phyloP scores from a whole-genome alignment of 2,797 vertebrate species.

The Falco peregrinus region DNA sequence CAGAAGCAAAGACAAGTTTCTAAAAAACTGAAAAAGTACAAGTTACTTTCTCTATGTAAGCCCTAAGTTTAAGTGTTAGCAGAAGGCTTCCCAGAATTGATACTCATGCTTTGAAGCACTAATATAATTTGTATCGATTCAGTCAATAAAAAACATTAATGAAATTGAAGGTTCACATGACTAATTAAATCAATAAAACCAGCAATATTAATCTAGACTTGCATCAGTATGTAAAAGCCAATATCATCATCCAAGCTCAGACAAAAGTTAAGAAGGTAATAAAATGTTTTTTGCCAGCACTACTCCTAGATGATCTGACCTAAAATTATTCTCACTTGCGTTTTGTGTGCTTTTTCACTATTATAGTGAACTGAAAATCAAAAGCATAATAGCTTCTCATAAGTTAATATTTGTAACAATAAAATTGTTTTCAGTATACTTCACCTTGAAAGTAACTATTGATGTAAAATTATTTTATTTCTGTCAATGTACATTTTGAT shows the following conservation, averaged over 20 bases:
- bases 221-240: slow-evolving; percentile 16
- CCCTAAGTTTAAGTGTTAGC: background rate
- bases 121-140: background rate
- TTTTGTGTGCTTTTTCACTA: background rate
- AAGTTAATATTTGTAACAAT: background rate
- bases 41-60: background rate
- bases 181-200: slow-evolving; percentile 51
- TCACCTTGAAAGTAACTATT: background rate
- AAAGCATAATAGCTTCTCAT: background rate
- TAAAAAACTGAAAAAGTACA: background rate
- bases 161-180: slow-evolving; percentile 14
- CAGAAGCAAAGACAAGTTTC: background rate
- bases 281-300: background rate
- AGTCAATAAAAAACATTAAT: slow-evolving; percentile 38
- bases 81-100: background rate
- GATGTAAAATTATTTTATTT: background rate
- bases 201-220: slow-evolving; percentile 30
- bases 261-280: background rate
- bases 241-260: background rate
- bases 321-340: background rate
- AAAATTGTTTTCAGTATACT: background rate
- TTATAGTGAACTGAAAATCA: background rate
- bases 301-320: background rate
- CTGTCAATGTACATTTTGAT: background rate
- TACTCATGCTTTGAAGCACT: slow-evolving; percentile 1